phyloP scores from a whole-genome alignment of 2,113 vertebrate genomes.

The Ceratotherium simum region DNA sequence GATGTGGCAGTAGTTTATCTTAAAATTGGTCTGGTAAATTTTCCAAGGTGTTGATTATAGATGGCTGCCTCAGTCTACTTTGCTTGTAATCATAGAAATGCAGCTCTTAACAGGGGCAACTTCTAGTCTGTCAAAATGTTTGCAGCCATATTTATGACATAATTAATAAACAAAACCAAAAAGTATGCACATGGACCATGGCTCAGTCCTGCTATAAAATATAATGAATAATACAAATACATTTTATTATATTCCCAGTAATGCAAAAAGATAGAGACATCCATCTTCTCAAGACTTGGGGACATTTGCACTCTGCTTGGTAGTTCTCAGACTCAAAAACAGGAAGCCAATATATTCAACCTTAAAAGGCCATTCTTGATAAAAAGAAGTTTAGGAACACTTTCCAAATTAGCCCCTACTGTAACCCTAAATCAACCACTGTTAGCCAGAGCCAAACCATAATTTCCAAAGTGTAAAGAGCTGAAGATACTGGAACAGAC shows the following conservation, averaged over 20 bases:
- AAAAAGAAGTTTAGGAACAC: not conserved
- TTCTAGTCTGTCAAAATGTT: not conserved
- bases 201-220: not conserved
- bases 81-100: not conserved
- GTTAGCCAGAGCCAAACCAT: not conserved
- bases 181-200: not conserved
- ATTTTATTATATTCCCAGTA: not conserved
- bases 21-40: not conserved
- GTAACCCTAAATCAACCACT: not conserved
- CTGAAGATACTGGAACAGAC: not conserved
- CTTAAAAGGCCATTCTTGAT: not conserved
- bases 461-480: not conserved
- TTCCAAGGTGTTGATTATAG: not conserved
- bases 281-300: not conserved
- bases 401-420: not conserved
- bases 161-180: not conserved
- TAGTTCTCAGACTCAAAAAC: not conserved
- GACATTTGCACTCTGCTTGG: not conserved
- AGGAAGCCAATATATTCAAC: not conserved
- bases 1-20: not conserved
- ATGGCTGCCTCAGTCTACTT: not conserved
- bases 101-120: not conserved
- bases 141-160: not conserved
- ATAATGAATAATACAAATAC: not conserved
- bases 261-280: not conserved